Evolutionary conservation across 2,797 vertebrate genomes (phyloP), one percentile per base, ranked within the genome.

Genomic region (Phaenicophaeus curvirostris): DNA sequence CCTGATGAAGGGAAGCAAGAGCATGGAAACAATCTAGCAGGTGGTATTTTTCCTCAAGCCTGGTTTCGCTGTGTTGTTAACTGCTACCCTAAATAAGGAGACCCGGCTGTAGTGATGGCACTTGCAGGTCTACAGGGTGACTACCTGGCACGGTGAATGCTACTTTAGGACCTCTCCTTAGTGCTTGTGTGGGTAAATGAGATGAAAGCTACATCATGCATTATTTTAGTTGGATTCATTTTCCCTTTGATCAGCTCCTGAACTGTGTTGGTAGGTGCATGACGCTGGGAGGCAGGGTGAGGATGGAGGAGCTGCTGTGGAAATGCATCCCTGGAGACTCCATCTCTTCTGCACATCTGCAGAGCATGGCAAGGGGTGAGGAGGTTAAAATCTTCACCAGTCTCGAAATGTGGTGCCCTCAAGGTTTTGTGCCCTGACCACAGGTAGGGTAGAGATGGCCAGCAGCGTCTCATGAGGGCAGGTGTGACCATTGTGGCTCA

Each of bases 111-210:
- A 61, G 41, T 11, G 12, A 10, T 72, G 71, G 71, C 55, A 35
- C 33, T 79, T 0, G 0, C 13, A 62, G 30, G 11, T 65, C 78
- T 85, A 2, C 0, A 0, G 24, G 33, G 19, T 76, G 58, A 25
- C 39, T 13, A 8, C 50, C 50, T 53, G 50, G 50, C 25, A 15
- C 46, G 21, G 30, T 59, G 37, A 15, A 6, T 74, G 35, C 35
- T 67, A 3, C 33, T 77, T 77, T 18, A 78, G 37, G 33, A 53
- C 28, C 15, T 7, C 6, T 89, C 18, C 44, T 66, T 73, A 13
- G 13, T 55, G 48, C 23, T 42, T 12, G 2, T 63, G 6, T n/a
- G 73, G 21, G 11, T 75, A 68, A 74, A 75, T 44, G 68, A 87
- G 33, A 18, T 85, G 37, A 39, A 85, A 85, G 68, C 25, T 25